Conservation (phyloP, 2,113 vertebrate genomes). For the Genyomyrus donnyi region DNA sequence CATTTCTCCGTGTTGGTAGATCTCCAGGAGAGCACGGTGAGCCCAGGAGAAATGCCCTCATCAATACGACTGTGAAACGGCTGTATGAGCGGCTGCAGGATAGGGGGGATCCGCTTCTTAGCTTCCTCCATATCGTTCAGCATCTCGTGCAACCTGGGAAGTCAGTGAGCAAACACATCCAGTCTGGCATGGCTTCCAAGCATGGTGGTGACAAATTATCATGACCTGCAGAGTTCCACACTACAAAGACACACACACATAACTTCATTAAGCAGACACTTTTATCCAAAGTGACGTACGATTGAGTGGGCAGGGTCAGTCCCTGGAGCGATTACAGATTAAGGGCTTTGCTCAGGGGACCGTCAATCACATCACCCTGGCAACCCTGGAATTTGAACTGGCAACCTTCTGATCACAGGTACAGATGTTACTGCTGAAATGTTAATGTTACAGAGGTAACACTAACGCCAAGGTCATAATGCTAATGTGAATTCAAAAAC, state of each 20-base stretch:
- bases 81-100: constrained; percentile 62
- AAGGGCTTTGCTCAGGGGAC: not conserved
- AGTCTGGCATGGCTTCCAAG: not conserved
- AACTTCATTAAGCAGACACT: not conserved
- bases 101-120: constrained; percentile 47
- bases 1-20: constrained; percentile 56
- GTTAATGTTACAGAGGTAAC: not conserved
- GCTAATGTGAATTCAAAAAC: not conserved
- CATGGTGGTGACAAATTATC: not conserved
- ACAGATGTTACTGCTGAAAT: not conserved
- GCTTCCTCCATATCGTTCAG: constrained; percentile 49
- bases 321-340: not conserved
- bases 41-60: constrained; percentile 55
- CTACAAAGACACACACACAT: not conserved
- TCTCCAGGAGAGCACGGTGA: constrained; percentile 64
- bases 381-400: not conserved
- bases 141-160: constrained; percentile 60
- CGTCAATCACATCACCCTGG: not conserved
- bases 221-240: not conserved
- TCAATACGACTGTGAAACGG: constrained; percentile 61
- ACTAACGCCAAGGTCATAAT: not conserved
- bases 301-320: not conserved
- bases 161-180: not conserved
- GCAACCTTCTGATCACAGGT: not conserved
- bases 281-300: not conserved